Base-by-base conservation (phyloP, 2,113 vertebrate species). In the Poicephalus gulielmi region DNA sequence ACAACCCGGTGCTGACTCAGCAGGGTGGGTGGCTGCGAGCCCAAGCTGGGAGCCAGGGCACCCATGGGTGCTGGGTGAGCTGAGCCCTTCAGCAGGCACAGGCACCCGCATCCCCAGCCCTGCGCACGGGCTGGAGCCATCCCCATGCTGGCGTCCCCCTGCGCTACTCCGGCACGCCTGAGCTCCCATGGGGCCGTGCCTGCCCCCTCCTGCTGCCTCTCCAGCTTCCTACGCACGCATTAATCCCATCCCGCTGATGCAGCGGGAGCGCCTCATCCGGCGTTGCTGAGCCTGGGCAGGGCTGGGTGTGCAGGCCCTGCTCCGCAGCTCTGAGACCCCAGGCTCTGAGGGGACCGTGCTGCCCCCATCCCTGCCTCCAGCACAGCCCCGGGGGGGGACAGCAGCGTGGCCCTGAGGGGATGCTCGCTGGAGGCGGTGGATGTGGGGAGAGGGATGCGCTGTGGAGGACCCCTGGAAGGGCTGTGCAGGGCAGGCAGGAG, bases 1-100 rank as follows among this genome's bases (percentile, higher is more conserved):
- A 2, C 7, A 41, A 7, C 57, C 66, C 9, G 13, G 52, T 27
- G 88, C 96, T 96, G 97, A 96, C 64, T 96, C 89, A 86, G 92
- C 66, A 9, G 62, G 35, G 70, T 3, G 23, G 69, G 71, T 3
- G 69, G 28, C 82, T 88, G 66, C 3, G 7, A 70, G 93, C 82
- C 73, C 11, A 0, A 59, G 3, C 53, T 12, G 62, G 35, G 46
- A 82, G 69, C 43, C 1, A 2, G 35, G 18, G n/a, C 1, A 4
- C 62, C 50, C 2, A 1, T 0, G 25, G 31, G 50, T 14, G 81
- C 74, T 7, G 18, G 52, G 64, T 6, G 2, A 33, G 83, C 25
- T 30, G 46, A 79, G 37, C 59, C 33, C 25, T 67, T 30, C 0
- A 4, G 24, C 1, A 0, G 24, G 30, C 50, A 71, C 23, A 5